Evolutionary conservation across 1,140 invertebrate genomes (phyloP).

Genomic region (Ostrea edulis): DNA sequence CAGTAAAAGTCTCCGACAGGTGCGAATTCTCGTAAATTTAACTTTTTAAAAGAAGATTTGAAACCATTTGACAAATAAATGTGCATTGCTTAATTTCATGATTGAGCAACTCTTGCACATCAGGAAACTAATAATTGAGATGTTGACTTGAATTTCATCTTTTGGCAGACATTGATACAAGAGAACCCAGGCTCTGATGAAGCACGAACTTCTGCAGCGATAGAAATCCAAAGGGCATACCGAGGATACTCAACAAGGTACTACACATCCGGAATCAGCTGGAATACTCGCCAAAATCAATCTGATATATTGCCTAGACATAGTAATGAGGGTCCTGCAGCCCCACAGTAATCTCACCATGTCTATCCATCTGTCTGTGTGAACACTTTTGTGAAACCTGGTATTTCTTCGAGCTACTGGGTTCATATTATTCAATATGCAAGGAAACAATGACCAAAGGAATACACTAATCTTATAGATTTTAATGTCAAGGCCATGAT

Average conservation of each 20-base stretch:
- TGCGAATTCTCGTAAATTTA: not conserved
- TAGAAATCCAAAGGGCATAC: constrained; percentile 72
- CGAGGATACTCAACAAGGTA: constrained; percentile 68
- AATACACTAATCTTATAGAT: too few species aligned
- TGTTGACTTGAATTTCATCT: not conserved
- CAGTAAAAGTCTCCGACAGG: constrained; percentile 13
- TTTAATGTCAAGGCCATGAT: too few species aligned
- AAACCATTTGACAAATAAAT: not conserved
- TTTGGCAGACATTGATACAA: constrained; percentile 58
- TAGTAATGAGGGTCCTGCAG: too few species aligned
- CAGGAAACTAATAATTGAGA: not conserved
- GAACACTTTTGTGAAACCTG: too few species aligned
- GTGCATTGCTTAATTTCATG: not conserved
- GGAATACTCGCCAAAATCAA: not conserved
- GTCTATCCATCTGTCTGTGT: too few species aligned
- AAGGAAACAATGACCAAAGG: too few species aligned
- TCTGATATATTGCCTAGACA: too few species aligned
- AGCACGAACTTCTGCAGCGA: constrained; percentile 63
- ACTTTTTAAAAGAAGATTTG: not conserved
- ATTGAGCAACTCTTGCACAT: too few species aligned
- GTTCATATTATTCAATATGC: too few species aligned
- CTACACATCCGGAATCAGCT: not conserved
- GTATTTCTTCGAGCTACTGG: too few species aligned
- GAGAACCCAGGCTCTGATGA: constrained; percentile 62
- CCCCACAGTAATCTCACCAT: too few species aligned